A percentile compares a stretch with the other conserved stretches of the same genome.
Evolutionary conservation across 1,140 invertebrate genomes (phyloP).

Genomic region (Saxidomus purpurata): DNA sequence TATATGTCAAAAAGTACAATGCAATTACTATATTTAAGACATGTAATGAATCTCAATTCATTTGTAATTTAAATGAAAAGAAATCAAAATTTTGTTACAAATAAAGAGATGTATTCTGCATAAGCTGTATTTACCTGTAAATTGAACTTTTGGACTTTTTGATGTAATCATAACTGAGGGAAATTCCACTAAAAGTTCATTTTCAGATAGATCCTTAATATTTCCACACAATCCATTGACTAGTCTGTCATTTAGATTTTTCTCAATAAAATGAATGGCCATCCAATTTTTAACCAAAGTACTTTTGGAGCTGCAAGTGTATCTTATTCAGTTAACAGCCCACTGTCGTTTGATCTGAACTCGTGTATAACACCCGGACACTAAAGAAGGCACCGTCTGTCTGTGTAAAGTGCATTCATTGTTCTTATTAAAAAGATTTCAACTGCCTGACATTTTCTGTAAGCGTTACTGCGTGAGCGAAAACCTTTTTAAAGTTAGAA

Average conservation of each 20-base stretch:
- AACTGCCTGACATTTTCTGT: neutral
- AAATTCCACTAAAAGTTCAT: neutral
- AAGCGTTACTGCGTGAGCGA: slow-evolving; percentile 14
- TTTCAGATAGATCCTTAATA: neutral
- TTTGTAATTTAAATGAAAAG: too few species aligned
- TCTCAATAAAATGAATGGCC: slow-evolving; percentile 15
- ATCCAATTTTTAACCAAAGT: slow-evolving; percentile 44
- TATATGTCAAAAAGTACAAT: too few species aligned
- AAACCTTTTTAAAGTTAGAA: neutral
- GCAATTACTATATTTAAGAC: too few species aligned
- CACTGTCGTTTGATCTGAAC: neutral
- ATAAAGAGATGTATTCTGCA: too few species aligned
- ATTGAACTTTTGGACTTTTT: neutral
- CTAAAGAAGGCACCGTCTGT: slow-evolving; percentile 1
- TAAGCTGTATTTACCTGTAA: slow-evolving; percentile 18
- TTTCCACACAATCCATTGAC: slow-evolving; percentile 3
- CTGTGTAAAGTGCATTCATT: too few species aligned
- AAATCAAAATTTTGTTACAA: too few species aligned
- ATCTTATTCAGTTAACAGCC: neutral
- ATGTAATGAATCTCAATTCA: too few species aligned
- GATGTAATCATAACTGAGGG: neutral
- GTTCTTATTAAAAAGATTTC: too few species aligned
- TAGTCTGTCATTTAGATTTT: neutral
- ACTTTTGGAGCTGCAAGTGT: neutral
- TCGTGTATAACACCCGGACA: slow-evolving; percentile 15